Conservation (phyloP, 2,888 invertebrate species). For the Cryptocephalus primarius region DNA sequence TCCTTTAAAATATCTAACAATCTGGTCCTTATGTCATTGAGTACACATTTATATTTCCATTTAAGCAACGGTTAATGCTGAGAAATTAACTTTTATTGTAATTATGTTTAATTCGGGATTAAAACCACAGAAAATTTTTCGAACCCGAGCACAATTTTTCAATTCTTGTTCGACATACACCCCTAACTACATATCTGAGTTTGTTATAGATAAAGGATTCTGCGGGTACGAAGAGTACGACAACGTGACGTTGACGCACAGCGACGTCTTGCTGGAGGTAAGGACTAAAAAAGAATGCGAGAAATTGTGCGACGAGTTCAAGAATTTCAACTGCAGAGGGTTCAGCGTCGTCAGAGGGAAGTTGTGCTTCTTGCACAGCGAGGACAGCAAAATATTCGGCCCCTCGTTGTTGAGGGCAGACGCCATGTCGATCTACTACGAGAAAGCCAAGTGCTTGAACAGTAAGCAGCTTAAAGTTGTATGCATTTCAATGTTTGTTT, state of each 20-base stretch:
- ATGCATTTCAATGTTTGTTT: not conserved
- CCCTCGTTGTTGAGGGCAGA: conserved; percentile 54
- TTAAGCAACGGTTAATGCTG: too few species aligned
- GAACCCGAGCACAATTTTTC: too few species aligned
- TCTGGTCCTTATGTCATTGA: too few species aligned
- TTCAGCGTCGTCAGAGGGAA: conserved; percentile 41
- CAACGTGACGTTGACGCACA: conserved; percentile 55
- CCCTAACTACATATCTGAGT: not conserved
- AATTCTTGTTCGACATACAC: too few species aligned
- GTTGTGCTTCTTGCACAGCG: conserved; percentile 64
- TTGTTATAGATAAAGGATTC: conserved; percentile 39
- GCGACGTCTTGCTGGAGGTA: conserved; percentile 42
- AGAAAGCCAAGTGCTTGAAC: conserved; percentile 74
- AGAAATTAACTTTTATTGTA: too few species aligned
- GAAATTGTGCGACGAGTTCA: conserved; percentile 49
- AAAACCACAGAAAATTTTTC: too few species aligned
- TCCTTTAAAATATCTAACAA: too few species aligned
- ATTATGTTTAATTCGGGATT: too few species aligned
- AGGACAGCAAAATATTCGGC: conserved; percentile 70
- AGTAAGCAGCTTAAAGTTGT: conserved; percentile 42
- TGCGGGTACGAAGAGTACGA: conserved; percentile 70
- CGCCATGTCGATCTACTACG: conserved; percentile 57
- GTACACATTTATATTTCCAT: too few species aligned
- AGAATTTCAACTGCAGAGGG: conserved; percentile 60
- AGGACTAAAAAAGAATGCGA: conserved; percentile 45